Conservation (phyloP, 2,797 vertebrate genomes). For the Aeoliscus strigatus region DNA sequence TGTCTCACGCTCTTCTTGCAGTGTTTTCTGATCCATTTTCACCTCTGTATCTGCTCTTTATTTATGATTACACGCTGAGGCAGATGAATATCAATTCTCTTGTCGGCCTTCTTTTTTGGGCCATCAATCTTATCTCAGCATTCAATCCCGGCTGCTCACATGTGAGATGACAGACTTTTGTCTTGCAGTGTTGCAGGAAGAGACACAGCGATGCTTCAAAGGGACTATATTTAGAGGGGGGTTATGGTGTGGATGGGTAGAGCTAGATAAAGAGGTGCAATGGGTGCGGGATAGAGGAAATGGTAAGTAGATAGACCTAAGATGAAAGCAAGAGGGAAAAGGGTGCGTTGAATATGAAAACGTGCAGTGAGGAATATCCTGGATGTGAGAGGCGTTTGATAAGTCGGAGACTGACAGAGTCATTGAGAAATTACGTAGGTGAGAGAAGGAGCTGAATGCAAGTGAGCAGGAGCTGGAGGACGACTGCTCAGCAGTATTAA, state of each 20-base stretch:
- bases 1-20: constrained; percentile 8
- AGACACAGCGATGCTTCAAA: constrained; percentile 69
- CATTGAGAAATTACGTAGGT: constrained; percentile 36
- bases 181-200: constrained; percentile 61
- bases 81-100: constrained; percentile 57
- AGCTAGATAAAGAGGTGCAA: constrained; percentile 48
- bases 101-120: constrained; percentile 28
- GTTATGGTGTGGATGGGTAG: constrained; percentile 8
- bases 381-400: constrained; percentile 32
- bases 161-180: constrained; percentile 71
- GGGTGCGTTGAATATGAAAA: constrained; percentile 45
- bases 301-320: constrained; percentile 34
- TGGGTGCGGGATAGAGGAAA: constrained; percentile 36
- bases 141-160: constrained; percentile 48
- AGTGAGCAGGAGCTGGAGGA: constrained; percentile 8
- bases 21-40: no score
- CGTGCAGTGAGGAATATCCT: constrained; percentile 47
- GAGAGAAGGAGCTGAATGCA: constrained; percentile 15
- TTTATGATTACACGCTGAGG: constrained; percentile 34
- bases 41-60: constrained; percentile 15
- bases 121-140: constrained; percentile 59
- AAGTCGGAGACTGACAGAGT: constrained; percentile 32
- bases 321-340: constrained; percentile 43
- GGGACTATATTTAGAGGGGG: constrained; percentile 71
- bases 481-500: constrained; percentile 9